Percentiles rank a stretch among this genome's conserved stretches.
These are phyloP conservation scores for Thaleichthys pacificus DNA, from an alignment of 2,797 vertebrate genomes.

Conservation along the genomic window DNA sequence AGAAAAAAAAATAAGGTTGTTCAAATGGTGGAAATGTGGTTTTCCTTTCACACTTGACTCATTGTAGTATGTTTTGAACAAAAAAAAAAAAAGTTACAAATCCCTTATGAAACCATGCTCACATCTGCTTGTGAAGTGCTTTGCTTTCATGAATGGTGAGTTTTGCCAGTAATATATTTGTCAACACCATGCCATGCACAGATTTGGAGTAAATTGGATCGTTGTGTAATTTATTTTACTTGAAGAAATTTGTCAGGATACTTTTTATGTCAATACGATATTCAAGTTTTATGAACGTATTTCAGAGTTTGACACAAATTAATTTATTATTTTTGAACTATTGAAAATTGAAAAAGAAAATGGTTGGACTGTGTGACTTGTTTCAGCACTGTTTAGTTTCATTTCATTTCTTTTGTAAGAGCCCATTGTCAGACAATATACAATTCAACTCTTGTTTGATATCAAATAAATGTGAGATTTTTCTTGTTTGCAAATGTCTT, in stretches of 20 bases:
- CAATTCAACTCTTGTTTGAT: constrained; percentile 99
- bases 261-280: constrained; percentile 53
- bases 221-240: constrained; percentile 82
- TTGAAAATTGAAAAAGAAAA: constrained; percentile 55
- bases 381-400: constrained; percentile 81
- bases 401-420: constrained; percentile 89
- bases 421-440: constrained; percentile 97
- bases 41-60: constrained; percentile 87
- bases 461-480: constrained; percentile 99
- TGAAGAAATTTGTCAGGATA: constrained; percentile 73
- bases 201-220: constrained; percentile 81
- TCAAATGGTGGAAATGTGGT: constrained; percentile 83
- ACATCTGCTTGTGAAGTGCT: constrained; percentile 88
- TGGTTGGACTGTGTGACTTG: constrained; percentile 66
- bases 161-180: constrained; percentile 84
- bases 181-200: constrained; percentile 88
- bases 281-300: constrained; percentile 61
- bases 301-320: constrained; percentile 74
- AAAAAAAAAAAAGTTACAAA: constrained; percentile 59
- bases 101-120: constrained; percentile 80
- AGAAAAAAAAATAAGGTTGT: constrained; percentile 78
- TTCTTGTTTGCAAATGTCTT: constrained; percentile 86
- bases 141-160: constrained; percentile 79
- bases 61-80: constrained; percentile 87
- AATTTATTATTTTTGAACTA: constrained; percentile 78